Conservation (phyloP, 2,797 vertebrate species). For the Tamandua tetradactyla region DNA sequence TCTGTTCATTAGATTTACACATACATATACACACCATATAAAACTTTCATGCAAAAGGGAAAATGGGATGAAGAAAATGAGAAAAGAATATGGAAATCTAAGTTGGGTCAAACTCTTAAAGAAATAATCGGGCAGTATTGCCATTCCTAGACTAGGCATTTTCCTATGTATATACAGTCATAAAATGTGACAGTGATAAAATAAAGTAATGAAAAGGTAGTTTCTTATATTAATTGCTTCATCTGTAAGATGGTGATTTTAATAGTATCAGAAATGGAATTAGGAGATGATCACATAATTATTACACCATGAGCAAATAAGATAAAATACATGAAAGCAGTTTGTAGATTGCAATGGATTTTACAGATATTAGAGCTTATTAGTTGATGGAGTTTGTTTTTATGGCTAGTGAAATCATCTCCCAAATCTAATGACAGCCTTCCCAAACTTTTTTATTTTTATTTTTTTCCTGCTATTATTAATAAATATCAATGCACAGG, state of each 20-base stretch:
- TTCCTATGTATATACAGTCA: background rate
- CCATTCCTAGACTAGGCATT: background rate
- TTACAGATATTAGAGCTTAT: background rate
- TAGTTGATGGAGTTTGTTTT: background rate
- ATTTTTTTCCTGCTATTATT: background rate
- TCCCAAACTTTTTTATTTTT: background rate
- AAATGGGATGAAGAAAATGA: background rate
- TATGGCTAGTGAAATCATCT: slow-evolving; percentile 5
- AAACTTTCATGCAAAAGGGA: background rate
- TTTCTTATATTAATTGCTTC: background rate
- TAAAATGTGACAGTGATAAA: background rate
- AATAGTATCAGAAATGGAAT: background rate
- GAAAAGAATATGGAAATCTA: background rate
- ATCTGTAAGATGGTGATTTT: background rate
- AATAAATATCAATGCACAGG: background rate
- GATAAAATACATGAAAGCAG: slow-evolving; percentile 14
- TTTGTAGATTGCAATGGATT: background rate
- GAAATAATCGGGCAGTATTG: background rate
- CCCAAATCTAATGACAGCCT: background rate
- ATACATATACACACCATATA: background rate
- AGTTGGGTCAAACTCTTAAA: background rate
- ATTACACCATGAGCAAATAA: background rate
- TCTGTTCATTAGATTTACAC: background rate
- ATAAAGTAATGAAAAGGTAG: background rate
- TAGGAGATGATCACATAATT: background rate